A percentile compares a stretch with the other conserved stretches of the same genome.
Evolutionary conservation across 2,888 invertebrate species (phyloP).

Genomic region (Alentia gelatinosa): DNA sequence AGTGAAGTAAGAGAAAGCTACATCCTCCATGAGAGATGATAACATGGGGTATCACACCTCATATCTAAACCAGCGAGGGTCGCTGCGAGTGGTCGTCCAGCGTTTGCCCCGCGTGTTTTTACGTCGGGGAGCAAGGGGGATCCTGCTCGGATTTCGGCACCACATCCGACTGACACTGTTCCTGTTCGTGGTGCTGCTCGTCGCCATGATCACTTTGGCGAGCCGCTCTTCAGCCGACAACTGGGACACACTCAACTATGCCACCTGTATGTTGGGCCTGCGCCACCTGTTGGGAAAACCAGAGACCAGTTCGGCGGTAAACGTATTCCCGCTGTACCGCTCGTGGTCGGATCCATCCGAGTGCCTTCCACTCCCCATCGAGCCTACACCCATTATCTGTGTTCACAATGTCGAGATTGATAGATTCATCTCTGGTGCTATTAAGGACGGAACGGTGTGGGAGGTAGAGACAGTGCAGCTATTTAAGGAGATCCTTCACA

Average conservation of each 20-base stretch:
- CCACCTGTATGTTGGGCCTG: constrained; percentile 20
- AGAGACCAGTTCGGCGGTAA: not conserved
- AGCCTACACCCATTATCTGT: constrained; percentile 36
- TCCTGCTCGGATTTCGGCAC: constrained; percentile 7
- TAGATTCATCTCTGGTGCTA: constrained; percentile 41
- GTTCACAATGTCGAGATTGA: constrained; percentile 40
- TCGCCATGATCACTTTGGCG: not conserved
- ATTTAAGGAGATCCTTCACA: constrained; percentile 39
- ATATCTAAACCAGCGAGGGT: not conserved
- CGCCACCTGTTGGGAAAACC: not conserved
- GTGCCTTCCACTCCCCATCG: constrained; percentile 24
- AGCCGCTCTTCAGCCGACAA: constrained; percentile 19
- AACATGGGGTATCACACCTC: not conserved
- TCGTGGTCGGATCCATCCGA: constrained; percentile 42
- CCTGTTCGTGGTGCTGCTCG: not conserved
- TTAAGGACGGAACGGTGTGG: constrained; percentile 42
- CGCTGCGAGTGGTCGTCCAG: not conserved
- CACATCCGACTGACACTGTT: not conserved
- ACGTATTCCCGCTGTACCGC: constrained; percentile 17
- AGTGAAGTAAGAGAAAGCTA: too few species aligned
- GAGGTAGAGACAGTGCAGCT: constrained; percentile 39
- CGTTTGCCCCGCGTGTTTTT: constrained; percentile 19
- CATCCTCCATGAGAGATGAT: too few species aligned
- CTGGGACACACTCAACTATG: constrained; percentile 27
- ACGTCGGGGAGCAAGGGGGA: not conserved